phyloP scores from a whole-genome alignment of 1,140 invertebrate species.

The Drosophila neocordata region DNA sequence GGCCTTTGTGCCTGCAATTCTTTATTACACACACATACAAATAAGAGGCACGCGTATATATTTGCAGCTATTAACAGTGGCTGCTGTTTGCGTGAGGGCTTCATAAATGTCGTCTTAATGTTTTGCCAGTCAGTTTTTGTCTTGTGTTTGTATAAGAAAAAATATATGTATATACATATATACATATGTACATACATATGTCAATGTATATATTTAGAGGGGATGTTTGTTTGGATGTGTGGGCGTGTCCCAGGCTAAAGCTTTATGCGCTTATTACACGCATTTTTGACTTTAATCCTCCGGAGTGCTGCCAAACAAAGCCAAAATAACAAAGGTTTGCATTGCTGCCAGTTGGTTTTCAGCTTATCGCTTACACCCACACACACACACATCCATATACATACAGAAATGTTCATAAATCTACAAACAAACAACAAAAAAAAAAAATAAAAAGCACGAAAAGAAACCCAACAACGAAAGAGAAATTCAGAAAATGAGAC shows the following conservation, averaged over 20 bases:
- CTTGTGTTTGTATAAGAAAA: conserved; percentile 49
- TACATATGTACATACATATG: conserved; percentile 9
- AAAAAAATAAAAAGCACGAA: background rate
- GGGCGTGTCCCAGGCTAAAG: conserved; percentile 48
- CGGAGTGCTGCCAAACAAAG: conserved; percentile 74
- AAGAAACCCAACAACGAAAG: background rate
- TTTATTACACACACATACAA: conserved; percentile 14
- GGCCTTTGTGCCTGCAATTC: conserved; percentile 8
- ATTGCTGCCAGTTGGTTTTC: conserved; percentile 74
- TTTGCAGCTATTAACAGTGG: conserved; percentile 49
- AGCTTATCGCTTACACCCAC: conserved; percentile 65
- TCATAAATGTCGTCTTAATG: conserved; percentile 71
- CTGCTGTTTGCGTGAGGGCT: conserved; percentile 56
- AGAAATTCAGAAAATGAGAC: conserved; percentile 37
- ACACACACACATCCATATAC: conserved; percentile 28
- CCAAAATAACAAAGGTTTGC: conserved; percentile 79
- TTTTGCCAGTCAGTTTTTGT: conserved; percentile 59
- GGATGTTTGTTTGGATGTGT: conserved; percentile 20
- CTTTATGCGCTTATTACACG: conserved; percentile 80
- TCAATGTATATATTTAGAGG: conserved; percentile 11
- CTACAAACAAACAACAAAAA: conserved; percentile 31
- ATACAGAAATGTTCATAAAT: conserved; percentile 53
- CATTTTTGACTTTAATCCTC: conserved; percentile 81
- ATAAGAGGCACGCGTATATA: background rate
- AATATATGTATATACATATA: conserved; percentile 27